Evolutionary conservation across 1,140 invertebrate species (phyloP), one percentile per base, ranked within the genome.

Genomic region (Calosoma granatense): DNA sequence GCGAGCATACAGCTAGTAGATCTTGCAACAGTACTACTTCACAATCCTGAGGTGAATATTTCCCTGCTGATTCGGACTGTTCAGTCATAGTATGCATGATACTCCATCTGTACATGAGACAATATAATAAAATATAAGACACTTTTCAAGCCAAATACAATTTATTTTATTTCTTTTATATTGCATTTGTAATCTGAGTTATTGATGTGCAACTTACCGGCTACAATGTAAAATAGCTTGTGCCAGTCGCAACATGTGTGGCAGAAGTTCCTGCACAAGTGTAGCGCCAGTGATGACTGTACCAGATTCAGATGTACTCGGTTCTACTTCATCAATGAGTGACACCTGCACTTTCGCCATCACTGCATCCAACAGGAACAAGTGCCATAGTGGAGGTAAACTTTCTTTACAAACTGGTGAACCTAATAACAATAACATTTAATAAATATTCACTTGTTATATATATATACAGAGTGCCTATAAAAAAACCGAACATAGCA

Each of bases 261-360:
- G 83, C 39, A 86, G 67, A 53, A 85, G 70, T 59, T 84, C 81
- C 56, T 78, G 68, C 36, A 80, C 69, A 59, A 73, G 70, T 9
- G 65, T 61, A 11, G 56, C 58, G 9, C 55, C 53, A 57, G 65
- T 68, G 2, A 64, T 62, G 19, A 61, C 68, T 3, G 70, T 59
- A 54, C 56, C 58, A 12, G 62, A 51, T 54, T 72, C 71, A 20
- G 67, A 61, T 12, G 20, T 55, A 17, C 22, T 51, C 11, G 9
- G 22, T 57, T 65, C 62, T 0, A 59, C 54, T 57, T 70, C 70
- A 39, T 69, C 63, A 67, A 85, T 81, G 54, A 87, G 72, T 12
- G 81, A 71, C 22, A 86, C 81, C 69, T 86, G 83, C 2, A 86
- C 72, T 70, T 87, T 86, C 9, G 81, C 83, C 36, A 88, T 69